Evolutionary conservation across 1,140 invertebrate species (phyloP), one percentile per base, ranked within the genome.

Genomic region (Ctenoplectra terminalis): DNA sequence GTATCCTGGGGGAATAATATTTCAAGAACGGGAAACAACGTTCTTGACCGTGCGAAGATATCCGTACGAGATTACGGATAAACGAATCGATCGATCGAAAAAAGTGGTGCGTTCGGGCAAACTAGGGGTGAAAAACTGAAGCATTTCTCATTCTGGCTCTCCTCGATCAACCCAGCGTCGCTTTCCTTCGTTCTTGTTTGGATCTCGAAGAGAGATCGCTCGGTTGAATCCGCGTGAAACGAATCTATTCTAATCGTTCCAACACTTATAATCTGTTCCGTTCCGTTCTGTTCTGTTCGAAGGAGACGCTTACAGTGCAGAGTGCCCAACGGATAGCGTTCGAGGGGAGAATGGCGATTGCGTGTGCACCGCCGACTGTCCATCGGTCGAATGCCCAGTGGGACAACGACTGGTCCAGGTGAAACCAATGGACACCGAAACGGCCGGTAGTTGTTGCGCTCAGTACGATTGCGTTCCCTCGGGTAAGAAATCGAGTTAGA

Each of bases 401-500:
- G 87, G 71, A 63, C 74, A 81, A 69, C 81, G 74, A 46, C 77
- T 75, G 54, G n/a, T 77, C 26, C 43, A 43, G 40, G 61, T 58
- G 20, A 86, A 64, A 26, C 43, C 61, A 20, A 64, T 77, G n/a
- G 73, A 70, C 58, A 82, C 71, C 26, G 66, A 74, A 34, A 82
- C 63, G 7, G 84, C 87, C 31, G 87, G 87, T 63, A 86, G 70
- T 54, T 88, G 87, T 69, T 88, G 87, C 31, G 70, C 81, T 31
- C 77, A 56, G 48, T 88, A 84, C 78, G 69, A 77, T 9, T 88
- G 87, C 78, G 23, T 86, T 17, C 81, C 69, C 70, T 52, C 83
- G 78, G 87, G 87, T 88, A 88, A 88, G 72, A 43, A 61, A 71
- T 11, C 43, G 8, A 9, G 29, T 69, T 15, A 7, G 8, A 40